Base-by-base conservation (phyloP, 1,140 invertebrate genomes). In the Drosophila subpulchrella region DNA sequence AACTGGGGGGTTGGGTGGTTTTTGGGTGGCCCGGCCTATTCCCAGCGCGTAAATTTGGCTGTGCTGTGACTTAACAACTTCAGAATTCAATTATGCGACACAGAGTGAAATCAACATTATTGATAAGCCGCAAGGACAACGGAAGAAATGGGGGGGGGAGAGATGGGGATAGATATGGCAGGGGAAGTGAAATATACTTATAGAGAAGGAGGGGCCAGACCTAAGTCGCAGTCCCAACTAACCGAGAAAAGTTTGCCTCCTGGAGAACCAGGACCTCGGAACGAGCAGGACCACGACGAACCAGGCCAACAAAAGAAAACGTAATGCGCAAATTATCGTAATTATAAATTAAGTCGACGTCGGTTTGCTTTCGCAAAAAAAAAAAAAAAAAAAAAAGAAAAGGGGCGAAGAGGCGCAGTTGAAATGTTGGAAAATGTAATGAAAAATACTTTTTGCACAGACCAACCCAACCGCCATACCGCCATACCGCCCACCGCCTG, bases 271-370 rank as follows among this genome's bases (percentile, higher is more conserved):
- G 42, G 15, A 38, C 24, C 32, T 32, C n/a, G 12, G 41, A 15
- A 32, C 36, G 39, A 6, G 11, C 7, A 50, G 17, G 46, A 17
- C 30, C 41, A 51, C 24, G 12, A 56, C 44, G 34, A 71, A 71
- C 39, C 17, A 66, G 67, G 73, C 60, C 81, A 84, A 89, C 84
- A 89, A 89, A 88, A 84, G 84, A 84, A 89, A 89, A 89, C 85
- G 84, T 89, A 89, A 84, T 82, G 85, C 84, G 77, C 84, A 89
- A 89, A 89, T 89, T 89, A 89, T 89, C 80, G 84, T 89, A 89
- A 89, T 89, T 89, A 89, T 89, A 89, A 89, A 89, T 89, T 89
- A 89, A 89, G 84, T 89, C 85, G 84, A 84, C 85, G 65, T 89
- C 53, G 84, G 78, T 78, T 72, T 75, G 78, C 57, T 32, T 42